These are phyloP conservation scores for Philonicus albiceps DNA, from an alignment of 2,888 invertebrate species.

Conservation along the genomic window DNA sequence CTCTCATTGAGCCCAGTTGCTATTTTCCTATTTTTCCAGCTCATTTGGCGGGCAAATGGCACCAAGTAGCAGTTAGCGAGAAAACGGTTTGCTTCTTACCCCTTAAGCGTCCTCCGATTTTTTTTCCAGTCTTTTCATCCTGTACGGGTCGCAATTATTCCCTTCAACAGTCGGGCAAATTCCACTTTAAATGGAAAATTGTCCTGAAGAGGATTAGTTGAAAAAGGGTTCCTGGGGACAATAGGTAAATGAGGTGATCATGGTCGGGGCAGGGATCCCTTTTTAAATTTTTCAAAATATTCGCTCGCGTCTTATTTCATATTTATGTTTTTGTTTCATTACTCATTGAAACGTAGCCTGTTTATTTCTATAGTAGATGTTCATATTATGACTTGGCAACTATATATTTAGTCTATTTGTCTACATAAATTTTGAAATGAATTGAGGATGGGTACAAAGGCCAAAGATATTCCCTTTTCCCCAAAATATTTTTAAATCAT, in stretches of 20 bases:
- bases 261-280: neutral
- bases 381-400: too few relatives aligned
- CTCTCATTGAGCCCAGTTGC: neutral
- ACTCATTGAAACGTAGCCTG: too few relatives aligned
- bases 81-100: neutral
- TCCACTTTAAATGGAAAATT: neutral
- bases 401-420: too few relatives aligned
- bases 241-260: neutral
- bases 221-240: neutral
- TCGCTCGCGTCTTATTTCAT: too few relatives aligned
- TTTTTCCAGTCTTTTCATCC: neutral
- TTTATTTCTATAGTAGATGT: too few relatives aligned
- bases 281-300: neutral
- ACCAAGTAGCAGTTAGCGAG: neutral
- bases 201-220: neutral
- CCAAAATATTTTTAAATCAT: too few relatives aligned
- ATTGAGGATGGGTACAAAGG: too few relatives aligned
- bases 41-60: neutral
- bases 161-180: neutral
- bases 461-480: too few relatives aligned
- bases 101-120: neutral
- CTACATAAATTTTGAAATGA: too few relatives aligned
- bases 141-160: neutral
- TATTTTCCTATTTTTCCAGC: neutral
- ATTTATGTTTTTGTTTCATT: too few relatives aligned